Evolutionary conservation across 1,140 invertebrate genomes (phyloP).

Genomic region (Lethocerus indicus): DNA sequence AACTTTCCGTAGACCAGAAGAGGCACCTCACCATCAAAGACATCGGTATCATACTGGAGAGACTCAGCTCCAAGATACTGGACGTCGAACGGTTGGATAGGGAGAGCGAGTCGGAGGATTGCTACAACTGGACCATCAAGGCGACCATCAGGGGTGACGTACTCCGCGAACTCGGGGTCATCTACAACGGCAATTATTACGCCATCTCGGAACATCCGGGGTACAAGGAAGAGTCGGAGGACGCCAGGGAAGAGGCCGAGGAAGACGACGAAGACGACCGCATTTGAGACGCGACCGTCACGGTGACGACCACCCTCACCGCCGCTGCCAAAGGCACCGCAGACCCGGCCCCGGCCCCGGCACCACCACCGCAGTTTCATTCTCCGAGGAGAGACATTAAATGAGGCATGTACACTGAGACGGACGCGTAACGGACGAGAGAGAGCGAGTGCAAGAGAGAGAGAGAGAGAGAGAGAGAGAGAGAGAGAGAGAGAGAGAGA

Average conservation of each 20-base stretch:
- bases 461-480: too few relatives aligned
- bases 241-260: conserved; percentile 53
- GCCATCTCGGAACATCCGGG: conserved; percentile 85
- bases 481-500: too few relatives aligned
- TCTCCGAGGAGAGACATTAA: too few relatives aligned
- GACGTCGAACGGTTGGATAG: conserved; percentile 81
- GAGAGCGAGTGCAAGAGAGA: too few relatives aligned
- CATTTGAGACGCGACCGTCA: conserved; percentile 13
- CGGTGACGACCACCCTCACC: conserved; percentile 1
- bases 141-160: conserved; percentile 81
- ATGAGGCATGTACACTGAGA: too few relatives aligned
- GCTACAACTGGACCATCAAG: conserved; percentile 88
- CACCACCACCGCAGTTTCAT: too few relatives aligned
- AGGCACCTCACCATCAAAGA: conserved; percentile 83
- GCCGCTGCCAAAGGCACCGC: conserved; percentile 2
- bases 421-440: too few relatives aligned
- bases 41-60: conserved; percentile 83
- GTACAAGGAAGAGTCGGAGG: conserved; percentile 70
- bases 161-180: conserved; percentile 73
- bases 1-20: conserved; percentile 79
- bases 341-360: not conserved
- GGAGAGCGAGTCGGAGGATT: conserved; percentile 78
- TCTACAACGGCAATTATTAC: conserved; percentile 91
- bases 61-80: conserved; percentile 79
- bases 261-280: conserved; percentile 24